Conservation (phyloP, 2,888 invertebrate genomes). For the Drosophila siamana region DNA sequence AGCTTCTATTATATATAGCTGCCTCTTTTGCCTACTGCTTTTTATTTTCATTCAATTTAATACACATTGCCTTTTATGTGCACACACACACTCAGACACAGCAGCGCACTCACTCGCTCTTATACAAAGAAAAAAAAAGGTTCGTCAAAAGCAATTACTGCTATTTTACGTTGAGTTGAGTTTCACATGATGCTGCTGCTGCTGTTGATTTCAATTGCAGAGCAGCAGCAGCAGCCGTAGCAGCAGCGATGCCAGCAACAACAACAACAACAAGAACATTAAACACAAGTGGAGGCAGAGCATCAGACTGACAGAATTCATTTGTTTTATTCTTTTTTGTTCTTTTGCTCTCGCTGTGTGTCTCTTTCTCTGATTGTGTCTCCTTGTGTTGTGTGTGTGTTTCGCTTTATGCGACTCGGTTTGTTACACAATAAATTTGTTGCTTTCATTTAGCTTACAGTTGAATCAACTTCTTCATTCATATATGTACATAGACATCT, state of each 20-base stretch:
- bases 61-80: conserved; percentile 66
- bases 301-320: conserved; percentile 46
- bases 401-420: conserved; percentile 55
- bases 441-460: conserved; percentile 53
- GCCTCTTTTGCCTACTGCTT: conserved; percentile 60
- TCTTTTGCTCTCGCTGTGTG: conserved; percentile 43
- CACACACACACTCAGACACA: conserved; percentile 24
- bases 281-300: conserved; percentile 22
- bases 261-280: conserved; percentile 20
- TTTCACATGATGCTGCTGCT: conserved; percentile 50
- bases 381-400: conserved; percentile 42
- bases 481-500: conserved; percentile 16
- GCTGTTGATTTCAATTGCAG: conserved; percentile 64
- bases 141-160: conserved; percentile 76
- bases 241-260: conserved; percentile 10
- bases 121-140: conserved; percentile 27
- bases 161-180: conserved; percentile 73
- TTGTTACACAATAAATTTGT: conserved; percentile 77
- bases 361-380: conserved; percentile 40
- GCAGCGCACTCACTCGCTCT: conserved; percentile 20
- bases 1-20: conserved; percentile 37
- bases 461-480: conserved; percentile 48
- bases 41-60: conserved; percentile 79
- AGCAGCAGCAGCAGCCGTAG: conserved; percentile 48
- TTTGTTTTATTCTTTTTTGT: conserved; percentile 63